Base-by-base conservation (phyloP, 2,888 invertebrate species). In the Scaptomyza reducta region DNA sequence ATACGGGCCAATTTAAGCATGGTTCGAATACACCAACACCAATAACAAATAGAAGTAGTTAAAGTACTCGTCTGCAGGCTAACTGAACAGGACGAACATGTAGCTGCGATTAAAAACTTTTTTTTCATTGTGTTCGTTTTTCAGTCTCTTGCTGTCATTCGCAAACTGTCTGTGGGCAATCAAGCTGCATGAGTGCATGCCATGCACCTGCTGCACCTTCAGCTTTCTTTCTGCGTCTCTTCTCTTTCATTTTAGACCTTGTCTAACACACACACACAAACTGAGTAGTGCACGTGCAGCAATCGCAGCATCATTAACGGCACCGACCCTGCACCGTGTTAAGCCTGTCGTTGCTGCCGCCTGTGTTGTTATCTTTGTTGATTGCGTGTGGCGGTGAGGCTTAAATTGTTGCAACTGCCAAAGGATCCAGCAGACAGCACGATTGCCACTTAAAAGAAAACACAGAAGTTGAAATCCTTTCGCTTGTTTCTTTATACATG, bases 141-240 rank as follows among this genome's bases (percentile, higher is more conserved):
- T 40, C 14, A 9, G 9, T 40, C 14, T 38, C 14, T 40, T 66
- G 61, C 55, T 68, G 82, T 68, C 82, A 79, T 79, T n/a, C 76
- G 67, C 59, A 71, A 70, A 70, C 64, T 78, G 70, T 74, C 77
- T 76, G 77, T 74, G 87, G 83, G 72, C 83, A 88, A 84, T 88
- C 84, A 86, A 86, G 80, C 84, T 88, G 83, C 83, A 83, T 83
- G 86, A 87, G 77, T 87, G 88, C 88, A 63, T 81, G 62, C 60
- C 61, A 38, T 70, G 64, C 50, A 38, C 67, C 66, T 80, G 66
- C 61, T 60, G 47, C 74, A 57, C 57, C 67, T 65, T 6, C 27
- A 16, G 16, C 38, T 25, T 44, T 22, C 25, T n/a, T n/a, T n/a
- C 22, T 41, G 41, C 14, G n/a, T 18, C 55, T 41, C 35, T 29